Base-by-base conservation (phyloP, 1,140 invertebrate genomes). In the Homalodisca vitripennis region DNA sequence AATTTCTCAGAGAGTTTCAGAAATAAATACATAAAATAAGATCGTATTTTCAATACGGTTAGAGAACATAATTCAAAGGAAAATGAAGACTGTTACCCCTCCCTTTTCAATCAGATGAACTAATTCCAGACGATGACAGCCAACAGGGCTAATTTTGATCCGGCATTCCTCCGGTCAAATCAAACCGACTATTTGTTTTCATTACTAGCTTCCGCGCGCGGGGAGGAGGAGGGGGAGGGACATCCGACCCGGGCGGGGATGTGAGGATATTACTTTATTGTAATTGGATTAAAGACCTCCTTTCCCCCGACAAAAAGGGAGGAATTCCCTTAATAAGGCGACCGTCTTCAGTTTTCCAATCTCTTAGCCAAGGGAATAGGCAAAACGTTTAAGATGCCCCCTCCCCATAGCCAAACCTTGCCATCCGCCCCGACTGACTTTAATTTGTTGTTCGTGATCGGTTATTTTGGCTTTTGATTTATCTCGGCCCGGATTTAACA, bases 241-340 rank as follows among this genome's bases (percentile, higher is more conserved):
- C 48, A 20, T 14, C 48, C n/a, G n/a, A n/a, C n/a, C n/a, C n/a
- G 34, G 34, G 34, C 6, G 34, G 22, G 6, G 55, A 60, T 27
- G 55, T 60, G 55, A 60, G 55, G 55, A 60, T 60, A 60, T 60
- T 60, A 60, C 55, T 60, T 60, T 60, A 60, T 60, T 60, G 55
- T 60, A 60, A 60, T 60, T 60, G 55, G 55, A 60, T 60, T 60
- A 60, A 60, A 60, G 55, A 60, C 55, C 55, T 60, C 27, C 55
- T 27, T 27, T 30, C 48, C 55, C 55, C 55, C 55, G 24, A 60
- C 27, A 60, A 30, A 60, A 60, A 60, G 55, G 55, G 55, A 60
- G 55, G 55, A 60, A 60, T 60, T 60, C 55, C 55, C 55, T 30
- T 60, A 60, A 60, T 60, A 60, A 60, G 55, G 55, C 55, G 14